Percentiles rank a stretch among this genome's conserved stretches.
These are phyloP conservation scores for Elysia crispata DNA, from an alignment of 2,888 invertebrate species.

Conservation along the genomic window DNA sequence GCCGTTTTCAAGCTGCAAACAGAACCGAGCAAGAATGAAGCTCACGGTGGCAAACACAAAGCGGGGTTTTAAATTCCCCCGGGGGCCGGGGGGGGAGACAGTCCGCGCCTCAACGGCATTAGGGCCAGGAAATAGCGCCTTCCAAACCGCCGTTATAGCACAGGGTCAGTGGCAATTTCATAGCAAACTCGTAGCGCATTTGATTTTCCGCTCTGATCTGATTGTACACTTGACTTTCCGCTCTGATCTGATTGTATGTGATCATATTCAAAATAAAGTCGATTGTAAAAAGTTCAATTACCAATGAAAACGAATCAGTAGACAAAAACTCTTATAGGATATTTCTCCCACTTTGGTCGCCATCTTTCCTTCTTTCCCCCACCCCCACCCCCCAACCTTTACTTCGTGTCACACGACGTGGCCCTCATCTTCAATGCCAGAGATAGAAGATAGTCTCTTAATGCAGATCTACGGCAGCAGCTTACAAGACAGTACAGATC, in stretches of 20 bases:
- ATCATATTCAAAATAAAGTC: too few relatives aligned
- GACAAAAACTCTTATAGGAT: too few relatives aligned
- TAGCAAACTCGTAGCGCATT: too few relatives aligned
- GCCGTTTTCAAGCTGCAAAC: neutral
- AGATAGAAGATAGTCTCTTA: neutral
- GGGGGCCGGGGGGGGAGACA: neutral
- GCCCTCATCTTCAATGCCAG: neutral
- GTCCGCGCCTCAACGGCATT: slow-evolving; percentile 3
- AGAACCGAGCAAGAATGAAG: neutral
- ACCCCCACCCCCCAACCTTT: neutral
- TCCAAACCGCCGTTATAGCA: neutral
- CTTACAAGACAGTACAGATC: slow-evolving; percentile 30
- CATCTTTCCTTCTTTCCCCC: slow-evolving; percentile 26
- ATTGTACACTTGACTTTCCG: too few relatives aligned
- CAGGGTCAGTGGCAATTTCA: too few relatives aligned
- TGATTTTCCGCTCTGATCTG: too few relatives aligned
- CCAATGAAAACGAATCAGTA: too few relatives aligned
- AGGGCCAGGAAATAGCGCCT: slow-evolving; percentile 6
- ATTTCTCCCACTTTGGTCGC: too few relatives aligned
- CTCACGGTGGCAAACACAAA: neutral
- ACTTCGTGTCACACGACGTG: neutral
- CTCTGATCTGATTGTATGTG: too few relatives aligned
- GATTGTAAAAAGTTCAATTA: too few relatives aligned
- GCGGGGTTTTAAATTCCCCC: neutral
- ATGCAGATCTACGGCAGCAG: neutral